A percentile compares a stretch with the other conserved stretches of the same genome.
Evolutionary conservation across 2,888 invertebrate genomes (phyloP).

Genomic region (Zaprionus bogoriensis): DNA sequence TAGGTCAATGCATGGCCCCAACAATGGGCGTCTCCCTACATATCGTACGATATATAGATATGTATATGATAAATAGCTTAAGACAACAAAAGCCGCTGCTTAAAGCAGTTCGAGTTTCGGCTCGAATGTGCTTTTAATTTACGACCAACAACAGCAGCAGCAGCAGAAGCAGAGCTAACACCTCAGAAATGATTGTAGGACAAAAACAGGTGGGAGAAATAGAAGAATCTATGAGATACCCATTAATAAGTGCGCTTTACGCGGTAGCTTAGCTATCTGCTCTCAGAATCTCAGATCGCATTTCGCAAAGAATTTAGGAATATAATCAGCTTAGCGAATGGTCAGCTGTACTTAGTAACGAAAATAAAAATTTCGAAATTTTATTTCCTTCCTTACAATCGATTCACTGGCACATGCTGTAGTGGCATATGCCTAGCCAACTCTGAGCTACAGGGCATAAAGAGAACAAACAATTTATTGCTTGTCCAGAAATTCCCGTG

Average conservation of each 20-base stretch:
- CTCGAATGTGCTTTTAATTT: slow-evolving; percentile 42
- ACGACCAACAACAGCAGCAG: slow-evolving; percentile 9
- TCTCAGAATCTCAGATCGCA: no score
- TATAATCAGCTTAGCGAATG: no score
- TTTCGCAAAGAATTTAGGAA: no score
- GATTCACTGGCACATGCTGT: background rate
- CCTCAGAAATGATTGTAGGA: slow-evolving; percentile 6
- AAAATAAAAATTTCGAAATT: no score
- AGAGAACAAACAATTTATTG: slow-evolving; percentile 24
- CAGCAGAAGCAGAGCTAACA: background rate
- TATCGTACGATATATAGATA: background rate
- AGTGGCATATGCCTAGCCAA: background rate
- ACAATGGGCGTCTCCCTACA: slow-evolving; percentile 30
- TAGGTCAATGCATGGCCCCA: slow-evolving; percentile 40
- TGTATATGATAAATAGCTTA: slow-evolving; percentile 34
- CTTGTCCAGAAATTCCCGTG: slow-evolving; percentile 2
- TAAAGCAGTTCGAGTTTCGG: slow-evolving; percentile 18
- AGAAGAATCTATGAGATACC: no score
- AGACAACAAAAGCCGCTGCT: slow-evolving; percentile 33
- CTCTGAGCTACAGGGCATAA: background rate
- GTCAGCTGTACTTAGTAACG: no score
- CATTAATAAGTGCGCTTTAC: no score
- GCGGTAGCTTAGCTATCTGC: no score
- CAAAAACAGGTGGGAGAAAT: slow-evolving; percentile 7
- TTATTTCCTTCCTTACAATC: no score